These are phyloP conservation scores for Mirounga angustirostris DNA, from an alignment of 2,113 vertebrate genomes.

Conservation along the genomic window DNA sequence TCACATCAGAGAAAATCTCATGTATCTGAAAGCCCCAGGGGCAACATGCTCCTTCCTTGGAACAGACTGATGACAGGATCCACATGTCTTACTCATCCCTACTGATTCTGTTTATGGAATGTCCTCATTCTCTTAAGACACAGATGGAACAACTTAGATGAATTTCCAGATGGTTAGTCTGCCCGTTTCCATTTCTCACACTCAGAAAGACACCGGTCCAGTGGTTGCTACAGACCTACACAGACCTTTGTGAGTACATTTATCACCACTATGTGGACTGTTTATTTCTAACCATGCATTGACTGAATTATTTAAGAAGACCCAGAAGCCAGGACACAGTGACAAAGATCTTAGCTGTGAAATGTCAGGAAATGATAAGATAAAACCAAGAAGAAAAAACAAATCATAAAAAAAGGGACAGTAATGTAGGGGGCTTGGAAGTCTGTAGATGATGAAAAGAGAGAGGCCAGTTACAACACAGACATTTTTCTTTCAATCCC, in stretches of 20 bases:
- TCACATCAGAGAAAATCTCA: conserved; percentile 32
- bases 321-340: conserved; percentile 11
- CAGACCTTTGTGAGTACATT: neutral
- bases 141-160: neutral
- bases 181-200: conserved; percentile 8
- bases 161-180: conserved; percentile 10
- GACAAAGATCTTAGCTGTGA: conserved; percentile 27
- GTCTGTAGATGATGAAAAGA: neutral
- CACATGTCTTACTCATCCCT: neutral
- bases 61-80: neutral
- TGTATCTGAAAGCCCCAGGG: neutral
- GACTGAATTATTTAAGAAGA: conserved; percentile 32
- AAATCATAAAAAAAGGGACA: neutral
- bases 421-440: neutral
- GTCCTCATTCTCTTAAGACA: neutral
- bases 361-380: conserved; percentile 13
- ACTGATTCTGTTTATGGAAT: neutral
- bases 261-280: neutral
- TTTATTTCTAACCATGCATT: neutral
- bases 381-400: conserved; percentile 13
- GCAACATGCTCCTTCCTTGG: neutral
- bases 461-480: neutral
- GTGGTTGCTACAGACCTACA: neutral
- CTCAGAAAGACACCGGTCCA: neutral
- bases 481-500: neutral